A percentile compares a stretch with the other conserved stretches of the same genome.
These are phyloP conservation scores for Tapera naevia DNA, from an alignment of 2,797 vertebrate genomes.

Conservation along the genomic window DNA sequence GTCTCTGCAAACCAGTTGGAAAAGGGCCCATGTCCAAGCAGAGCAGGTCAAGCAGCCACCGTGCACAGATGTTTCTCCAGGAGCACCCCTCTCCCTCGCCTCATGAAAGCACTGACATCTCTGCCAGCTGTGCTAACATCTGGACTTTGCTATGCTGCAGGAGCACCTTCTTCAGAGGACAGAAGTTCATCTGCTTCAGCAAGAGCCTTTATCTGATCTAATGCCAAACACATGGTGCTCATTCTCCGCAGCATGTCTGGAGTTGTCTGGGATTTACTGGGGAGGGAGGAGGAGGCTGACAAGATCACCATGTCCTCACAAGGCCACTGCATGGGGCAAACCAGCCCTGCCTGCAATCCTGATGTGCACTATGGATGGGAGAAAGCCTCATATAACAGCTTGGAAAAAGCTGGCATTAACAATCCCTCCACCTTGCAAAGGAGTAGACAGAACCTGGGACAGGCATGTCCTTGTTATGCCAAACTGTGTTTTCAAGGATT, in stretches of 20 bases:
- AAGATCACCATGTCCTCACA: not conserved
- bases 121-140: not conserved
- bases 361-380: not conserved
- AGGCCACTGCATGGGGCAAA: not conserved
- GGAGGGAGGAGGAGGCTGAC: not conserved
- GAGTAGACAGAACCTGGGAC: not conserved
- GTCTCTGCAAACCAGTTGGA: not conserved
- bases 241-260: not conserved
- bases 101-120: rapidly evolving
- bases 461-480: rapidly evolving
- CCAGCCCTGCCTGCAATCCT: not conserved
- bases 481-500: not conserved
- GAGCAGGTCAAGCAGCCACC: rapidly evolving
- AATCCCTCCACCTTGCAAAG: not conserved
- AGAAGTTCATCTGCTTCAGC: not conserved
- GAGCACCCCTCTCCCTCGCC: not conserved
- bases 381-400: not conserved
- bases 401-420: not conserved
- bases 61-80: not conserved
- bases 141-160: not conserved
- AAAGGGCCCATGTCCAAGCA: not conserved
- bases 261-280: not conserved
- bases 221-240: not conserved
- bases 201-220: not conserved
- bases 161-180: not conserved